A percentile compares a stretch with the other conserved stretches of the same genome.
Evolutionary conservation across 1,140 invertebrate species (phyloP).

Genomic region (Habropoda laboriosa): DNA sequence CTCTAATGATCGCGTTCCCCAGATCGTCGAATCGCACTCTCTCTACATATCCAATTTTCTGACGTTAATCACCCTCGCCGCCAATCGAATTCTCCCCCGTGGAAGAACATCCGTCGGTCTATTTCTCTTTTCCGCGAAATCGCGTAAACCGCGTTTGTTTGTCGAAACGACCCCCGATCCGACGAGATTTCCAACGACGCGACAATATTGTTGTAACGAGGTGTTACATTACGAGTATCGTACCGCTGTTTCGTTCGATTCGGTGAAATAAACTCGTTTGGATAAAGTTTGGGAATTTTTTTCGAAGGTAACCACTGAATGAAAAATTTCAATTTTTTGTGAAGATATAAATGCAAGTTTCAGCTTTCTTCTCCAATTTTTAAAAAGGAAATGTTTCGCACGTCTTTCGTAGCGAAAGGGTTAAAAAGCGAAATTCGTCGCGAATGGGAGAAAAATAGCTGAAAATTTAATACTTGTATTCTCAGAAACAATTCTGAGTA

Average conservation of each 20-base stretch:
- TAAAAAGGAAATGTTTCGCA: too few species aligned
- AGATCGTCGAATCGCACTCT: constrained; percentile 40
- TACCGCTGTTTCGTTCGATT: neutral
- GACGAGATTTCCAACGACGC: neutral
- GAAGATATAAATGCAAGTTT: too few species aligned
- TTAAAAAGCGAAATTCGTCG: too few species aligned
- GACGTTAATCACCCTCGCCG: constrained; percentile 26
- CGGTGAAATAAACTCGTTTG: neutral
- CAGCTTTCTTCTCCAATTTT: too few species aligned
- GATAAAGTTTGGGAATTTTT: neutral
- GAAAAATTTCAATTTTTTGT: too few species aligned
- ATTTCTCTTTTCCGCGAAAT: neutral
- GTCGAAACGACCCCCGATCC: neutral
- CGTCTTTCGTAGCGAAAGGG: too few species aligned
- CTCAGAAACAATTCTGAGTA: too few species aligned
- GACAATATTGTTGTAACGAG: too few species aligned
- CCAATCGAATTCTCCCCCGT: neutral
- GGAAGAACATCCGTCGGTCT: neutral
- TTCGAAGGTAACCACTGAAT: too few species aligned
- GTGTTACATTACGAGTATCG: neutral
- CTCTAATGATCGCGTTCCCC: constrained; percentile 35
- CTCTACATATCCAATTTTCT: constrained; percentile 13
- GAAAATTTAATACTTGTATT: too few species aligned
- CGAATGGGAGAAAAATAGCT: too few species aligned
- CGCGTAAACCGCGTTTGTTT: neutral